Conservation (phyloP, 2,797 vertebrate species). For the Darevskia mixta region DNA sequence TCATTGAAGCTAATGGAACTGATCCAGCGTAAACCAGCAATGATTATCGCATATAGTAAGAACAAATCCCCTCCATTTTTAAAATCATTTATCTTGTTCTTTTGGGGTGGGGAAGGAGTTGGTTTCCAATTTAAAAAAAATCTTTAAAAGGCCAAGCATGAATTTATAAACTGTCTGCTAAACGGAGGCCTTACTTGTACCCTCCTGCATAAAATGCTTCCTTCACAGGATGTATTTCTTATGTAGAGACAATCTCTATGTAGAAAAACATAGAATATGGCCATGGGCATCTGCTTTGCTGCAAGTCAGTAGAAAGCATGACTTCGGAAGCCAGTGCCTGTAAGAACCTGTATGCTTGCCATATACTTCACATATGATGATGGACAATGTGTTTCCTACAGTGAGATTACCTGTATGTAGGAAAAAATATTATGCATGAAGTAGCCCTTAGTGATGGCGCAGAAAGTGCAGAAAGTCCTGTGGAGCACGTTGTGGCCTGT, state of each 20-base stretch:
- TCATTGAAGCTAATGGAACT: not conserved
- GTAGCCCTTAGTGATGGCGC: not conserved
- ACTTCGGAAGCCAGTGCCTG: not conserved
- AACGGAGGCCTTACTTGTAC: not conserved
- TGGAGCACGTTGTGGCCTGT: not conserved
- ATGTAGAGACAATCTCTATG: not conserved
- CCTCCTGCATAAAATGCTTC: not conserved
- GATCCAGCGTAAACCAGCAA: slow-evolving; percentile 4
- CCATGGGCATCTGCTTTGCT: slow-evolving; percentile 6
- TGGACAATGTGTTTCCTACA: not conserved
- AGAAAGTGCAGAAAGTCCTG: not conserved
- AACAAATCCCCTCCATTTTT: not conserved
- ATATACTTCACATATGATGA: not conserved
- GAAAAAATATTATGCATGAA: not conserved
- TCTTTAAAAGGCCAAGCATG: not conserved
- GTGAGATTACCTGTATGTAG: not conserved
- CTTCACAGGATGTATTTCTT: not conserved
- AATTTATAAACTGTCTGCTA: not conserved
- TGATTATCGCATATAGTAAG: not conserved
- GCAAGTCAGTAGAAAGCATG: not conserved
- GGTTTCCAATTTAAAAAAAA: not conserved
- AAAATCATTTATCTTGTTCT: slow-evolving; percentile 3
- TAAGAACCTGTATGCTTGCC: not conserved
- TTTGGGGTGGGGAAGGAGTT: not conserved
- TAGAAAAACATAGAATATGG: not conserved